Conservation (phyloP, 2,888 invertebrate species). For the Drosophila birchii region DNA sequence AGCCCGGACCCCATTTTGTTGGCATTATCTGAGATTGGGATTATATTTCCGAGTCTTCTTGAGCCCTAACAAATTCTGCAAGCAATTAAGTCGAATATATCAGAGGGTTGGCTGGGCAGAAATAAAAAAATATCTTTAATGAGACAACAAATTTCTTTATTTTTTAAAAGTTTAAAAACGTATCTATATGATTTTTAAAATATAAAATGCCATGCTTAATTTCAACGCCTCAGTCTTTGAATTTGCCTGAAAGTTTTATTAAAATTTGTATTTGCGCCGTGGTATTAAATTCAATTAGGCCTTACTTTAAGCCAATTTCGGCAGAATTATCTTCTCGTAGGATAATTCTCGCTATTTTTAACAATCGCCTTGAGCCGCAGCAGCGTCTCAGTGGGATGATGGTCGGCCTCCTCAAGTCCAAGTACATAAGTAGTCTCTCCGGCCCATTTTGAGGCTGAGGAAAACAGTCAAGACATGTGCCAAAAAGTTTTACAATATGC, state of each 20-base stretch:
- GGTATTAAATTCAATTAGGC: slow-evolving; percentile 36
- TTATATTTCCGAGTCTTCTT: slow-evolving; percentile 37
- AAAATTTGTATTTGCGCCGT: background rate
- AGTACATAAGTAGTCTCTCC: slow-evolving; percentile 50
- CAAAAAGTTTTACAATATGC: slow-evolving; percentile 79
- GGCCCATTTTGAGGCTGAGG: slow-evolving; percentile 44
- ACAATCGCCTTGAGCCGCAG: slow-evolving; percentile 54
- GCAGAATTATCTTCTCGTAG: slow-evolving; percentile 23
- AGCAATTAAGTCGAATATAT: background rate
- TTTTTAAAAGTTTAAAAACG: background rate
- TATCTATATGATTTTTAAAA: background rate
- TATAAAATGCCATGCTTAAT: background rate
- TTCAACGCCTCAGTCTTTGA: background rate
- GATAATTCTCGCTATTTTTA: slow-evolving; percentile 57
- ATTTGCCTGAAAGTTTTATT: background rate
- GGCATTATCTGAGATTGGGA: slow-evolving; percentile 18
- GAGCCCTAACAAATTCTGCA: slow-evolving; percentile 31
- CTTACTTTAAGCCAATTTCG: slow-evolving; percentile 17
- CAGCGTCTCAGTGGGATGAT: slow-evolving; percentile 8
- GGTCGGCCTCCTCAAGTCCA: slow-evolving; percentile 41
- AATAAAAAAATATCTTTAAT: background rate
- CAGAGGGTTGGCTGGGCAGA: background rate
- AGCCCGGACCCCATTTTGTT: slow-evolving; percentile 3
- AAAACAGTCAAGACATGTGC: slow-evolving; percentile 77
- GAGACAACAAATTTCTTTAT: background rate